Percentiles rank a stretch among this genome's conserved stretches.
phyloP scores from a whole-genome alignment of 2,797 vertebrate species.

The Ceryle rudis region DNA sequence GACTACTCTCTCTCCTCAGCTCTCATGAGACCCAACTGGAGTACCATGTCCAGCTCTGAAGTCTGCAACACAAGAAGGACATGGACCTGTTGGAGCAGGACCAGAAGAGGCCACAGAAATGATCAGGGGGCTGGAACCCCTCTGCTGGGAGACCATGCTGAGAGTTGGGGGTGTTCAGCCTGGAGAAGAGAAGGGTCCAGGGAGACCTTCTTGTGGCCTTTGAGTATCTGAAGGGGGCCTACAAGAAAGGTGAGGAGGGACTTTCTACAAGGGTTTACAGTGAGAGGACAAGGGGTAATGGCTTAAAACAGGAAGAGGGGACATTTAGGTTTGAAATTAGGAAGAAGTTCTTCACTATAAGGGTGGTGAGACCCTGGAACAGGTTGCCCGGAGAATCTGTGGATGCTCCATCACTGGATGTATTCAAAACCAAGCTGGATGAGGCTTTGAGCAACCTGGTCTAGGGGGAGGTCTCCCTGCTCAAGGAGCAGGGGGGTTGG shows the following conservation, averaged over 20 bases:
- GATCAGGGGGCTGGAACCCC: not conserved
- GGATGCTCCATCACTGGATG: too few species aligned
- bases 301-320: too few species aligned
- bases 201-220: not conserved
- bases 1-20: not conserved
- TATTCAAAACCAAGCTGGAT: too few species aligned
- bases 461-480: not conserved
- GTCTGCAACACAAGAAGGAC: not conserved
- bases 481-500: not conserved
- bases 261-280: too few species aligned
- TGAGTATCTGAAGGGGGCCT: not conserved
- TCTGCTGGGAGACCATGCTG: not conserved
- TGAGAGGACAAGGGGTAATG: too few species aligned
- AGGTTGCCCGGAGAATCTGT: too few species aligned
- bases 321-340: too few species aligned
- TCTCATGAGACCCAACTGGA: too few species aligned
- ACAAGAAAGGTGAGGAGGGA: not conserved
- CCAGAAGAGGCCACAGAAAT: not conserved
- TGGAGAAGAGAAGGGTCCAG: not conserved
- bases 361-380: too few species aligned
- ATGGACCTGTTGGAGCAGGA: not conserved
- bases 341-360: too few species aligned
- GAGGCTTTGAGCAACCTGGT: not conserved
- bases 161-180: not conserved
- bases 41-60: not conserved